Conservation (phyloP, 2,113 vertebrate species). For the Galbula dea region DNA sequence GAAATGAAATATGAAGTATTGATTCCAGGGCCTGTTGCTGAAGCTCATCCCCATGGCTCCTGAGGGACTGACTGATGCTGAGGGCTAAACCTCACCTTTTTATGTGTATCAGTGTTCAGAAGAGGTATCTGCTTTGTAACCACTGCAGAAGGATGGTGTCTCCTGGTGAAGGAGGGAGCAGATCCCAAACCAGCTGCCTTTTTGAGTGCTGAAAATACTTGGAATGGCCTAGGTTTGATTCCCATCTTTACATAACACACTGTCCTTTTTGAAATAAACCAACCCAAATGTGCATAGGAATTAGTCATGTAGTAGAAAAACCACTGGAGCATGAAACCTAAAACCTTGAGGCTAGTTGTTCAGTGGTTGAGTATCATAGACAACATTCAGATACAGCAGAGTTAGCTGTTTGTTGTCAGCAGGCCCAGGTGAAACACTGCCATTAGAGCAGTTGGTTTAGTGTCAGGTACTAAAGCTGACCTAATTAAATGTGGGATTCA, state of each 20-base stretch:
- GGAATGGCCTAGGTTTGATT: background rate
- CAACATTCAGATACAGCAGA: background rate
- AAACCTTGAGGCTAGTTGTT: conserved; percentile 40
- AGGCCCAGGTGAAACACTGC: background rate
- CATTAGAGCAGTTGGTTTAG: background rate
- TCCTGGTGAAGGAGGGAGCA: background rate
- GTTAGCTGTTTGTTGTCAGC: background rate
- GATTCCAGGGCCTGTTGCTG: background rate
- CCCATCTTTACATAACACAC: conserved; percentile 18
- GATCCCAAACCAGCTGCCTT: background rate
- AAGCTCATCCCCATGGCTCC: background rate
- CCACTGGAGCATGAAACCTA: background rate
- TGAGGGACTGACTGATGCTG: background rate
- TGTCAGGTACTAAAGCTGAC: background rate
- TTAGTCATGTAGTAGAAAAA: conserved; percentile 36
- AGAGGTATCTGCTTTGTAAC: background rate
- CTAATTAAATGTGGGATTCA: background rate
- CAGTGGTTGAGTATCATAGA: background rate
- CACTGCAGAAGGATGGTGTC: background rate
- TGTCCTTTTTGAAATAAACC: conserved; percentile 27
- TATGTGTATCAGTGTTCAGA: background rate
- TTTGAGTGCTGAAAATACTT: background rate
- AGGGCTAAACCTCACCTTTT: background rate
- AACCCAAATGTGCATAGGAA: conserved; percentile 33
- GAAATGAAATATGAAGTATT: background rate